Conservation (phyloP, 2,797 vertebrate species). For the Fistularia commersonii region DNA sequence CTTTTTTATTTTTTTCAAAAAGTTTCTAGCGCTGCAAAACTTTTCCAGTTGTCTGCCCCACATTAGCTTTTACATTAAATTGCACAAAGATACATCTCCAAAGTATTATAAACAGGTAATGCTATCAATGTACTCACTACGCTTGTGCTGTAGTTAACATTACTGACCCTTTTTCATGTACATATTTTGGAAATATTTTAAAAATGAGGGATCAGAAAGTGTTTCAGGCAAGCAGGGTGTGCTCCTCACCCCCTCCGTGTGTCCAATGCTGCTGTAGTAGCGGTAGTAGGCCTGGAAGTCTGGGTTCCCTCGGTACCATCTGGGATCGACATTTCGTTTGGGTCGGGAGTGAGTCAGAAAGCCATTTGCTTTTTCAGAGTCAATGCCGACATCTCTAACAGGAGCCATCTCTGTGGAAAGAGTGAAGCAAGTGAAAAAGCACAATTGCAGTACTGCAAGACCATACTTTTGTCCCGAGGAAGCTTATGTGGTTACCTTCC, state of each 20-base stretch:
- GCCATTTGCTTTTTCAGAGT: conserved; percentile 58
- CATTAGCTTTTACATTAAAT: too few relatives aligned
- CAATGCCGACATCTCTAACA: conserved; percentile 48
- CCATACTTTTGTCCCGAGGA: not conserved
- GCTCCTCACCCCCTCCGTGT: conserved; percentile 76
- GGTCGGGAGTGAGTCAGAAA: conserved; percentile 72
- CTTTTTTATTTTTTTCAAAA: too few relatives aligned
- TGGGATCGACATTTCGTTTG: conserved; percentile 68
- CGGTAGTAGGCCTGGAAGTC: conserved; percentile 83
- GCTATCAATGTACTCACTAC: too few relatives aligned
- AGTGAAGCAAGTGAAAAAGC: not conserved
- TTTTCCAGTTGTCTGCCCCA: too few relatives aligned
- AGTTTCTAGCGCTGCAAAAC: too few relatives aligned
- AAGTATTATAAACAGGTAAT: too few relatives aligned
- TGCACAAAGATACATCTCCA: too few relatives aligned
- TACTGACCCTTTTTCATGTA: too few relatives aligned
- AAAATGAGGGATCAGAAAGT: too few relatives aligned
- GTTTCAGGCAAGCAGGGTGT: not conserved
- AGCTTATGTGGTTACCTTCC: conserved; percentile 57
- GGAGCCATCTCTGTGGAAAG: conserved; percentile 57
- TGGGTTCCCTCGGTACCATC: conserved; percentile 74
- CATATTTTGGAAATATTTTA: too few relatives aligned
- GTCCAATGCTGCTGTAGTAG: conserved; percentile 83
- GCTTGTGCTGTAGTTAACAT: too few relatives aligned
- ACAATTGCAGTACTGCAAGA: not conserved